These are phyloP conservation scores for Amblyjoppa fuscipennis DNA, from an alignment of 2,888 invertebrate genomes.

Conservation along the genomic window DNA sequence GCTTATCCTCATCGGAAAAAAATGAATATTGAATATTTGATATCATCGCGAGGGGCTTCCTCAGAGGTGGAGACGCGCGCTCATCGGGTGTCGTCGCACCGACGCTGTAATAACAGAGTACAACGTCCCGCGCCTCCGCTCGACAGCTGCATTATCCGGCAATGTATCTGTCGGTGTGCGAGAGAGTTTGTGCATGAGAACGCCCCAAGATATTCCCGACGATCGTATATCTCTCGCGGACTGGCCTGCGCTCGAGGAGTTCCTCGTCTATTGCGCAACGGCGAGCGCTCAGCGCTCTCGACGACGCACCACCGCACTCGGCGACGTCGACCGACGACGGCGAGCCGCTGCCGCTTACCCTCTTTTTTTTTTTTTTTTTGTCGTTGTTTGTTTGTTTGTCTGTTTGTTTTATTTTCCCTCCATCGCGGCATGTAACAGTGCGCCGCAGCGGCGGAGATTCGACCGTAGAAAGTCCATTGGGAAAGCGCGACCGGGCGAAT, in stretches of 20 bases:
- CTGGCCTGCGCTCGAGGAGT: constrained; percentile 12
- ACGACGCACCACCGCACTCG: constrained; percentile 30
- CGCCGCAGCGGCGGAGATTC: constrained; percentile 60
- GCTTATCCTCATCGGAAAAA: neutral
- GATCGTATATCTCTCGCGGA: constrained; percentile 74
- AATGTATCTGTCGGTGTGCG: constrained; percentile 39
- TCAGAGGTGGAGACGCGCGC: neutral
- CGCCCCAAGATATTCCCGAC: constrained; percentile 72
- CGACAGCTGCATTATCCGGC: constrained; percentile 51
- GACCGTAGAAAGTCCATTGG: constrained; percentile 83
- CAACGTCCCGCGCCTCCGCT: constrained; percentile 14
- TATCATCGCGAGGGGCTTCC: constrained; percentile 6
- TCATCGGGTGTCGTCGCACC: constrained; percentile 28
- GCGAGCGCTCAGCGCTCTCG: constrained; percentile 36
- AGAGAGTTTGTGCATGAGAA: constrained; percentile 37
- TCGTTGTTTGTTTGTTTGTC: too few relatives aligned
- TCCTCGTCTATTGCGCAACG: constrained; percentile 50
- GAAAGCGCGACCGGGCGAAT: constrained; percentile 82
- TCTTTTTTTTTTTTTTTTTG: neutral
- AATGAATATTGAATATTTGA: neutral
- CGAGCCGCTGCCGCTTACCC: constrained; percentile 1
- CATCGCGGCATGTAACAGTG: neutral
- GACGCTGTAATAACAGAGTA: constrained; percentile 50
- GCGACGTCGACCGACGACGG: constrained; percentile 31
- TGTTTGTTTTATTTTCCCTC: neutral